Base-by-base conservation (phyloP, 2,888 invertebrate species). In the Drosophila falleni region DNA sequence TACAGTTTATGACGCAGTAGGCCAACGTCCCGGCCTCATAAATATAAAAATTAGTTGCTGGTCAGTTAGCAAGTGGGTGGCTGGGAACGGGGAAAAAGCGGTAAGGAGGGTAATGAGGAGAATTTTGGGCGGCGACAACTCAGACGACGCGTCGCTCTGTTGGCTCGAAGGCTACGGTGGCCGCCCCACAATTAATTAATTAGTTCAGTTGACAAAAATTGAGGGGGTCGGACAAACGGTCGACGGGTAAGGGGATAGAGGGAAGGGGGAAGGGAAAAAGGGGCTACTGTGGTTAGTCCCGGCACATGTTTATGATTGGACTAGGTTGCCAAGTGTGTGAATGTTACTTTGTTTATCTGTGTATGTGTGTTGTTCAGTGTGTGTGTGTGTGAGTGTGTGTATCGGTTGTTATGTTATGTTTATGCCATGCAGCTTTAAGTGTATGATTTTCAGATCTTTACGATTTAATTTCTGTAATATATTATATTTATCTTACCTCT, bases 121-220 rank as follows among this genome's bases (percentile, higher is more conserved):
- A 10, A 8, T 19, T 0, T 2, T n/a, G 26, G 60, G 26, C 50
- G 66, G 54, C 33, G n/a, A n/a, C 35, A 49, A 31, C 60, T 46
- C 56, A 47, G 64, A 60, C 61, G 66, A 71, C 61, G 67, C 51
- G 49, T 75, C 55, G 63, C 41, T 60, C 46, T 61, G 63, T 61
- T 39, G 60, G 39, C 62, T 66, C 55, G 67, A 74, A 68, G 87
- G 74, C 78, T 77, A 88, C 82, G 79, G 53, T 74, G 69, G 72
- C 68, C 75, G 78, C 76, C 79, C 81, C 87, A 89, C 91, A 90
- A 90, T 90, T 90, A 90, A 91, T 91, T 90, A 91, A 90, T 90
- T 90, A 90, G 91, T 89, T 89, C 78, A 80, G 89, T 89, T 88
- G 91, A 89, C 91, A 91, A 89, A 91, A 91, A 91, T 91, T 91